These are phyloP conservation scores for Umimayanthus chanpuru DNA, from an alignment of 92 coral and sea anemone genomes.

Conservation along the genomic window DNA sequence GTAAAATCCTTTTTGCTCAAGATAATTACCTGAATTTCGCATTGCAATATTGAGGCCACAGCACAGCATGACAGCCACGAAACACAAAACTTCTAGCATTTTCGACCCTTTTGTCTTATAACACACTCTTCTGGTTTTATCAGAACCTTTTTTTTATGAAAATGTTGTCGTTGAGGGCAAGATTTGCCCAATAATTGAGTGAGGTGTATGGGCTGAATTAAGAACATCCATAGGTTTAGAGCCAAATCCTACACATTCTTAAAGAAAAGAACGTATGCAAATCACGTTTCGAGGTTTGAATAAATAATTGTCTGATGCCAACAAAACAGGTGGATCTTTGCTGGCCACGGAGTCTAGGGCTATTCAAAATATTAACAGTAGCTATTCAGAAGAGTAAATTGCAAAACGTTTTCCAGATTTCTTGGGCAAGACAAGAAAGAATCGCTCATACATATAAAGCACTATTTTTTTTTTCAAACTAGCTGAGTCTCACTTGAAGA, in stretches of 20 bases:
- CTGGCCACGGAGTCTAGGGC: background rate
- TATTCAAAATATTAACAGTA: background rate
- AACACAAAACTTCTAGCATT: background rate
- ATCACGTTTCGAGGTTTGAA: background rate
- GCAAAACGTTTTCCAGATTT: background rate
- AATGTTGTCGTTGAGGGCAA: too few relatives aligned
- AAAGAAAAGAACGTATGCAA: background rate
- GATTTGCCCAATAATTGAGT: background rate
- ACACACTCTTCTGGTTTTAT: too few relatives aligned
- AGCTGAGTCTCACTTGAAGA: background rate
- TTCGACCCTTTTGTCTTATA: too few relatives aligned
- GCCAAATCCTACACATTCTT: too few relatives aligned
- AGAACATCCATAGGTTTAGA: too few relatives aligned
- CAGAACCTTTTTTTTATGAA: too few relatives aligned
- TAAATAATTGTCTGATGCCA: slow-evolving; percentile 1
- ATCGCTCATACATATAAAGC: too few relatives aligned
- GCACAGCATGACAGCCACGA: background rate
- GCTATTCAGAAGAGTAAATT: background rate
- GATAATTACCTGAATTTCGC: background rate
- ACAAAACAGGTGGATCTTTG: slow-evolving; percentile 25
- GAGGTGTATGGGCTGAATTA: background rate
- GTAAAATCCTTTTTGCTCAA: background rate
- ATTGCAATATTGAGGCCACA: background rate
- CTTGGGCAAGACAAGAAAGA: too few relatives aligned
- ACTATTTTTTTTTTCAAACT: too few relatives aligned